Conservation (phyloP, 2,888 invertebrate genomes). For the Deroplatys truncata region DNA sequence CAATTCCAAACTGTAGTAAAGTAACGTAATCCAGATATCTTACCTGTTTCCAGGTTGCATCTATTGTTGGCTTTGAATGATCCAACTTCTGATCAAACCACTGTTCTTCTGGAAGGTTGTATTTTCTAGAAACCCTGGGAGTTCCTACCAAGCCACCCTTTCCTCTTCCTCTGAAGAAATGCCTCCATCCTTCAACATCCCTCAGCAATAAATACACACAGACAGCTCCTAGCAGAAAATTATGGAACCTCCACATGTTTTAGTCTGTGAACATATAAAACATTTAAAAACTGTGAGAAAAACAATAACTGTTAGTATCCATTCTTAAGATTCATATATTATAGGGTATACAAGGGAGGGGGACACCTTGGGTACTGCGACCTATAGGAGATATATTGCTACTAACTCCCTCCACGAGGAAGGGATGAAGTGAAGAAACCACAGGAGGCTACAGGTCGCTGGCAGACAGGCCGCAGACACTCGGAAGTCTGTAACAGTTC, state of each 20-base stretch:
- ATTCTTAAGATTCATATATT: too few relatives aligned
- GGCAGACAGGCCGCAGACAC: too few relatives aligned
- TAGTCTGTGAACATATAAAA: background rate
- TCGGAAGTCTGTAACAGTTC: too few relatives aligned
- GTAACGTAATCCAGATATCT: background rate
- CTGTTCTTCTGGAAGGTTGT: slow-evolving; percentile 35
- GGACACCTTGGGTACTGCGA: too few relatives aligned
- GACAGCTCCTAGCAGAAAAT: background rate
- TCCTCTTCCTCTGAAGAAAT: slow-evolving; percentile 45
- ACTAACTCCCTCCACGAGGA: too few relatives aligned
- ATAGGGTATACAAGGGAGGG: too few relatives aligned
- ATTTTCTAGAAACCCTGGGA: slow-evolving; percentile 39
- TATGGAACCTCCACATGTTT: background rate
- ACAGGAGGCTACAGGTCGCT: too few relatives aligned
- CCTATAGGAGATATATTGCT: too few relatives aligned
- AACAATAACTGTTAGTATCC: too few relatives aligned
- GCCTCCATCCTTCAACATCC: slow-evolving; percentile 35
- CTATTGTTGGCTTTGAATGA: slow-evolving; percentile 71
- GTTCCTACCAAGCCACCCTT: slow-evolving; percentile 46
- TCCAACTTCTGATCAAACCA: slow-evolving; percentile 83
- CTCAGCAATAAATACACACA: background rate
- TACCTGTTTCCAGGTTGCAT: slow-evolving; percentile 77
- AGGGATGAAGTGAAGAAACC: too few relatives aligned
- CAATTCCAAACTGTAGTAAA: too few relatives aligned
- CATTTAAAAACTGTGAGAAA: too few relatives aligned